Percentiles rank a stretch among this genome's conserved stretches.
Evolutionary conservation across 2,888 invertebrate species (phyloP).

Genomic region (Gerris lacustris): DNA sequence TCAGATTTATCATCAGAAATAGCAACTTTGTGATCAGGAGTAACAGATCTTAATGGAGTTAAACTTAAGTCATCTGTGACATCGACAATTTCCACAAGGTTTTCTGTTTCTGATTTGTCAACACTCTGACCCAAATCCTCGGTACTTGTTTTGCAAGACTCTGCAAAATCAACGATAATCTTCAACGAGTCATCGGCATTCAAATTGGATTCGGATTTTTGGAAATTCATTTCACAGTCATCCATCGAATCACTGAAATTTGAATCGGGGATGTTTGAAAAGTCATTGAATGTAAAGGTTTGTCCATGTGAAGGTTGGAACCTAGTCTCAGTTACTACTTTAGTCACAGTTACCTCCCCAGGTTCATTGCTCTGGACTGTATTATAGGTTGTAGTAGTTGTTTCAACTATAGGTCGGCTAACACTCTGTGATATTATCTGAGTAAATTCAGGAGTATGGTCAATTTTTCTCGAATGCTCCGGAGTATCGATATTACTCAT

Average conservation of each 20-base stretch:
- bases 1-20: neutral
- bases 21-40: neutral
- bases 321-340: neutral
- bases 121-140: neutral
- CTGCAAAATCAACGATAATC: neutral
- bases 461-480: neutral
- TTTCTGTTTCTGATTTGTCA: neutral
- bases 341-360: neutral
- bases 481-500: neutral
- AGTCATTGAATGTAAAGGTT: neutral
- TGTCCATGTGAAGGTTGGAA: neutral
- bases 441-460: neutral
- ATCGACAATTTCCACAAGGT: neutral
- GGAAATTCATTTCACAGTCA: no score
- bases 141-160: neutral
- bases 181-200: neutral
- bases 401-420: neutral
- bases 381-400: neutral
- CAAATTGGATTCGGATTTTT: neutral
- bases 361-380: neutral
- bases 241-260: neutral
- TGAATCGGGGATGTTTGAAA: neutral
- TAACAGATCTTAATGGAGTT: neutral
- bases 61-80: neutral
- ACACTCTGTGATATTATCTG: neutral